A percentile compares a stretch with the other conserved stretches of the same genome.
Evolutionary conservation across 2,888 invertebrate genomes (phyloP).

Genomic region (Gryllus longicercus): DNA sequence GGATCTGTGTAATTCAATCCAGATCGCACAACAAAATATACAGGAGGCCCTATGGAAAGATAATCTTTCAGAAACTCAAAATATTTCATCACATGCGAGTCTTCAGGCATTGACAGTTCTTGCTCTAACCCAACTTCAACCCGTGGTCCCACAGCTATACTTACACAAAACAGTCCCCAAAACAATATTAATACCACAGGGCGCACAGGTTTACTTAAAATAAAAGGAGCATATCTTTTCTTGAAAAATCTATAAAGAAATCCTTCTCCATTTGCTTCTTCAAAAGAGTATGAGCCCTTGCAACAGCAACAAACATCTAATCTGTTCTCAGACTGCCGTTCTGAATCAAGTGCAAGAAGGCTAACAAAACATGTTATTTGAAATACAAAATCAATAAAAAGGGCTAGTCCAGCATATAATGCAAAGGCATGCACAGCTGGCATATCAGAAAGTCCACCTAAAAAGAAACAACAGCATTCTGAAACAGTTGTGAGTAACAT

Average conservation of each 20-base stretch:
- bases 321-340: slow-evolving; percentile 64
- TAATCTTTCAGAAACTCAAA: slow-evolving; percentile 70
- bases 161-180: slow-evolving; percentile 85
- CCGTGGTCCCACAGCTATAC: slow-evolving; percentile 82
- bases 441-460: slow-evolving; percentile 93
- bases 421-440: slow-evolving; percentile 97
- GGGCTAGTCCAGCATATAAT: slow-evolving; percentile 92
- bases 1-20: slow-evolving; percentile 63
- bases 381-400: slow-evolving; percentile 89
- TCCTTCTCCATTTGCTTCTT: slow-evolving; percentile 60
- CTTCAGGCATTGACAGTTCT: slow-evolving; percentile 93
- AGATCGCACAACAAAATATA: slow-evolving; percentile 87
- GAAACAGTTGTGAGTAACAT: slow-evolving; percentile 92
- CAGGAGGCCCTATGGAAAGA: slow-evolving; percentile 86
- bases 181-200: slow-evolving; percentile 77
- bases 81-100: slow-evolving; percentile 91
- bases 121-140: slow-evolving; percentile 94
- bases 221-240: slow-evolving; percentile 77
- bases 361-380: slow-evolving; percentile 96
- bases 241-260: slow-evolving; percentile 82
- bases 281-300: slow-evolving; percentile 64
- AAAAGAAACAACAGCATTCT: slow-evolving; percentile 93
- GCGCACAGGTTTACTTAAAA: slow-evolving; percentile 72
- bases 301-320: slow-evolving; percentile 83
- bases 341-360: slow-evolving; percentile 78